Evolutionary conservation across 92 coral and sea anemone genomes (phyloP).

Genomic region (Montipora capitata): DNA sequence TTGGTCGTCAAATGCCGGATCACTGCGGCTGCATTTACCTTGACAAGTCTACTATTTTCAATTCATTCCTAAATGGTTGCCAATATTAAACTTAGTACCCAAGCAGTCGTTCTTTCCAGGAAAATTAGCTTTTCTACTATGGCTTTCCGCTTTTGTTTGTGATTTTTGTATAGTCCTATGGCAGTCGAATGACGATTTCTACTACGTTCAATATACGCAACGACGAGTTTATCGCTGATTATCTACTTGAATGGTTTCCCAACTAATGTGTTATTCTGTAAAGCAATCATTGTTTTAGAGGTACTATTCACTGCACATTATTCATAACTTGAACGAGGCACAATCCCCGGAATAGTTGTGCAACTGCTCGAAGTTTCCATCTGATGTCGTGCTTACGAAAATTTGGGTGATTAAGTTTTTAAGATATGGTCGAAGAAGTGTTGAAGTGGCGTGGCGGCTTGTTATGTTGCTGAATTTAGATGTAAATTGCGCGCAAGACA

Average conservation of each 20-base stretch:
- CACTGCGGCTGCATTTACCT: background rate
- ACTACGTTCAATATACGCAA: background rate
- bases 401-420: background rate
- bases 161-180: too few species aligned
- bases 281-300: conserved; percentile 36
- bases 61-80: conserved; percentile 12
- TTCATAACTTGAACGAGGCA: conserved; percentile 18
- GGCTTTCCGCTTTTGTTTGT: background rate
- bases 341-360: conserved; percentile 1
- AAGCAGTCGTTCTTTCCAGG: background rate
- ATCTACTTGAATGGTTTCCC: conserved; percentile 23
- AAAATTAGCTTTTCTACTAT: background rate
- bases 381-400: conserved; percentile 1
- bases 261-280: conserved; percentile 17
- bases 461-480: conserved; percentile 33
- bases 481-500: conserved; percentile 45
- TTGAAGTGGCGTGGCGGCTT: conserved; percentile 7
- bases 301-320: conserved; percentile 16
- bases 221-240: conserved; percentile 20
- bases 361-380: background rate
- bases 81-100: conserved; percentile 1
- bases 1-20: conserved; percentile 15
- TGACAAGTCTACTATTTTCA: background rate
- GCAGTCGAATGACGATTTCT: too few species aligned
- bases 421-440: conserved; percentile 5